Percentiles rank a stretch among this genome's conserved stretches.
These are phyloP conservation scores for Halichondria panicea DNA, from an alignment of 37 sponge, comb jelly and placozoan genomes.

Conservation along the genomic window DNA sequence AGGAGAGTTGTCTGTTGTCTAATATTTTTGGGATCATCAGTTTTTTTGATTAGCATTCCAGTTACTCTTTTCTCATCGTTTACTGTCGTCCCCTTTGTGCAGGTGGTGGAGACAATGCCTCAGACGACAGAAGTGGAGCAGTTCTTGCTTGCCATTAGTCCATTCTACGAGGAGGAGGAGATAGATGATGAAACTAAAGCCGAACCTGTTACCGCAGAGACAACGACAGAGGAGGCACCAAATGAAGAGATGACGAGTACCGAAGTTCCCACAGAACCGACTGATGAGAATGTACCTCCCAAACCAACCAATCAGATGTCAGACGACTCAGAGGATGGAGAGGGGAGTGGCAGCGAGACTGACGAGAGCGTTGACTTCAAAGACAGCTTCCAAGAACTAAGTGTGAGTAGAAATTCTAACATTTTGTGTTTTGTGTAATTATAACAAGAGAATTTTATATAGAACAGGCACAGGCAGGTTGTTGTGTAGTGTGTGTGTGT, in stretches of 20 bases:
- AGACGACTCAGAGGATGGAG: neutral
- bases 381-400: slow-evolving; percentile 35
- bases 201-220: neutral
- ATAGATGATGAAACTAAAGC: neutral
- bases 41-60: neutral
- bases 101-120: slow-evolving; percentile 77
- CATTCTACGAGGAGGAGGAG: slow-evolving; percentile 36
- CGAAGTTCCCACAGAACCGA: neutral
- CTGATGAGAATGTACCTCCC: neutral
- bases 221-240: neutral
- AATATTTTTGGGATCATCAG: too few species aligned
- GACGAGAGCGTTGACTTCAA: slow-evolving; percentile 6
- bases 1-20: too few species aligned
- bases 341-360: neutral
- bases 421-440: neutral
- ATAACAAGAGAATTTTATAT: neutral
- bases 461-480: too few species aligned
- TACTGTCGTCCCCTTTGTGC: neutral
- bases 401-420: slow-evolving; percentile 1
- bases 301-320: neutral
- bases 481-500: neutral
- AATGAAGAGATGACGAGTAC: neutral
- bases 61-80: neutral
- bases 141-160: slow-evolving; percentile 47
- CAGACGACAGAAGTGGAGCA: slow-evolving; percentile 58